A percentile compares a stretch with the other conserved stretches of the same genome.
phyloP scores from a whole-genome alignment of 35 echinoderm and acorn worm species.

The Eucidaris tribuloides region DNA sequence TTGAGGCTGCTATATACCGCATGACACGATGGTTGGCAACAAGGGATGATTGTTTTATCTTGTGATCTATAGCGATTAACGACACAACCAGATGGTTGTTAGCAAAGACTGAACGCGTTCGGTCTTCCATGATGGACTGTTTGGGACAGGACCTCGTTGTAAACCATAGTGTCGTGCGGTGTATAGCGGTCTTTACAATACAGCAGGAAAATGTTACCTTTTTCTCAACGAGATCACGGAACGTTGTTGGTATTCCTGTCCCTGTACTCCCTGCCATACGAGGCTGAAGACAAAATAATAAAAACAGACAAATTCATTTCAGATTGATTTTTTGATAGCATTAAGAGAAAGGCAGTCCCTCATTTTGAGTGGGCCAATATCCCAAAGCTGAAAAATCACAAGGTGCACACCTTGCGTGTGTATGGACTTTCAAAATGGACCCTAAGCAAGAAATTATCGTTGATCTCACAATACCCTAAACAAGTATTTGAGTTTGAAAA shows the following conservation, averaged over 20 bases:
- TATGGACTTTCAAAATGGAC: background rate
- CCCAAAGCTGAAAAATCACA: background rate
- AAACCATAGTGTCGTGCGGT: background rate
- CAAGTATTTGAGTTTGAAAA: background rate
- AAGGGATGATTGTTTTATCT: too few species aligned
- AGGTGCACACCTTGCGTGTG: background rate
- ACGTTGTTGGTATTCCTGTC: constrained; percentile 71
- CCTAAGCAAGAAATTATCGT: background rate
- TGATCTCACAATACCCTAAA: background rate
- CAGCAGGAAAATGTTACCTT: constrained; percentile 51
- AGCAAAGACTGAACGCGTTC: too few species aligned
- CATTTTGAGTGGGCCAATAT: background rate
- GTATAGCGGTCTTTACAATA: too few species aligned
- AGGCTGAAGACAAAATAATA: background rate
- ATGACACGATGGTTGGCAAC: too few species aligned
- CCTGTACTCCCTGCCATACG: constrained; percentile 17
- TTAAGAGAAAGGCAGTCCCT: background rate
- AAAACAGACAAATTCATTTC: background rate
- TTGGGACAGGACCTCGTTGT: background rate
- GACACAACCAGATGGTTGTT: too few species aligned
- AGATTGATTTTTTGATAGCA: background rate
- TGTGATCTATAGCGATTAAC: too few species aligned
- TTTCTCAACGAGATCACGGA: constrained; percentile 82
- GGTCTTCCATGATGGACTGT: background rate
- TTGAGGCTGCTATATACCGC: too few species aligned